Evolutionary conservation across 2,888 invertebrate genomes (phyloP), one percentile per base, ranked within the genome.

Genomic region (Tortrix viridana): DNA sequence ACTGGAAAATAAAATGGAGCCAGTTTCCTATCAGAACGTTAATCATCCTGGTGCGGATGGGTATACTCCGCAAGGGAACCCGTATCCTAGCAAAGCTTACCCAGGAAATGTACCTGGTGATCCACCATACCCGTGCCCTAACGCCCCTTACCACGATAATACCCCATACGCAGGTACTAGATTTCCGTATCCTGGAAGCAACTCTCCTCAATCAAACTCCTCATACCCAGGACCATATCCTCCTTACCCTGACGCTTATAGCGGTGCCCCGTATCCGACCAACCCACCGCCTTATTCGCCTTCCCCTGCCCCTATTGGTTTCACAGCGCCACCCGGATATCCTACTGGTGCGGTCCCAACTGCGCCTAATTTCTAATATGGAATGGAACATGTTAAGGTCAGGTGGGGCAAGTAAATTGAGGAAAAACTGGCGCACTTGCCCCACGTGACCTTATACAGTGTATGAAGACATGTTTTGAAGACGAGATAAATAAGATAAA

Each of bases 71-170:
- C 66, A 0, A 52, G 38, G 0, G 67, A 68, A 26, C 26, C 5
- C 5, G 4, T 1, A 26, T 26, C 9, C 26, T 9, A 26, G 26
- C 26, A 9, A 9, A 9, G 3, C 0, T 9, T 26, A 9, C 9
- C 26, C 26, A 2, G 38, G 5, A 5, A 38, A 38, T 38, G n/a
- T 3, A 12, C n/a, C 38, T 14, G 63, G 59, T 0, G 72, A 71
- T 22, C 57, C 71, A 0, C 74, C 78, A 2, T 77, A 73, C 58
- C 77, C 75, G 0, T 64, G 50, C 5, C 48, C 46, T 16, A 60
- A 32, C 23, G 7, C 22, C 2, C 58, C 49, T 4, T 52, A 52
- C 19, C 65, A 60, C 3, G 22, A 52, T n/a, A 46, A 57, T 14
- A 20, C 38, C 6, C 50, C 62, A 9, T 60, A 65, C 49, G 62